Base-by-base conservation (phyloP, 1,140 invertebrate genomes). In the Mactra quadrangularis region DNA sequence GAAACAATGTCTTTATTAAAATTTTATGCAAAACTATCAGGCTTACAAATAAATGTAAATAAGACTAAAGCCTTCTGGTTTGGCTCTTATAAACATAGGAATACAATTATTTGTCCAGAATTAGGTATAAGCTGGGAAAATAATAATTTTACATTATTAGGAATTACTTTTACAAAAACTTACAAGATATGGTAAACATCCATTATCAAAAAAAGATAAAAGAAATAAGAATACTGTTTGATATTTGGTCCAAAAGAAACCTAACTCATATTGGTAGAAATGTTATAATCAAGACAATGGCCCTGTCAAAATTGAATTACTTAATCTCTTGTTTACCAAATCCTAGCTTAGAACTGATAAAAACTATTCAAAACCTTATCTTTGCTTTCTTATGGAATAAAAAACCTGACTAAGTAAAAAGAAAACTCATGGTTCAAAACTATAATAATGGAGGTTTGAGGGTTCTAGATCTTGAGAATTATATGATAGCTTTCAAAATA, bases 61-160 rank as follows among this genome's bases (percentile, higher is more conserved):
- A 52, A 71, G 33, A 71, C 47, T 7, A 52, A 71, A 35, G 25
- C n/a, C 19, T 13, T 71, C 15, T 53, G 27, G 68, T 53, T 71
- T 17, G 68, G 41, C 9, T 52, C 47, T n/a, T 52, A 33, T 31
- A 71, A 35, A 33, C 31, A 27, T 22, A 68, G 38, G 6, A 68
- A 27, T 45, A 4, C 11, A 41, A 45, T 22, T 25, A 68, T 68
- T 25, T 27, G 45, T 15, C 22, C 62, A 45, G 45, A 27, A 11
- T 41, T 41, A 6, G 27, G 17, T 25, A 41, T 35, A 41, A 22
- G 17, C 4, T 19, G 13, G 45, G 35, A 33, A 68, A 41, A 17
- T 68, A 13, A 15, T n/a, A n/a, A n/a, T n/a, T n/a, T n/a, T n/a
- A n/a, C n/a, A n/a, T n/a, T n/a, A n/a, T n/a, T n/a, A n/a, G n/a